Percentiles rank a stretch among this genome's conserved stretches.
Evolutionary conservation across 2,888 invertebrate species (phyloP).

Genomic region (Epinotia brunnichana): DNA sequence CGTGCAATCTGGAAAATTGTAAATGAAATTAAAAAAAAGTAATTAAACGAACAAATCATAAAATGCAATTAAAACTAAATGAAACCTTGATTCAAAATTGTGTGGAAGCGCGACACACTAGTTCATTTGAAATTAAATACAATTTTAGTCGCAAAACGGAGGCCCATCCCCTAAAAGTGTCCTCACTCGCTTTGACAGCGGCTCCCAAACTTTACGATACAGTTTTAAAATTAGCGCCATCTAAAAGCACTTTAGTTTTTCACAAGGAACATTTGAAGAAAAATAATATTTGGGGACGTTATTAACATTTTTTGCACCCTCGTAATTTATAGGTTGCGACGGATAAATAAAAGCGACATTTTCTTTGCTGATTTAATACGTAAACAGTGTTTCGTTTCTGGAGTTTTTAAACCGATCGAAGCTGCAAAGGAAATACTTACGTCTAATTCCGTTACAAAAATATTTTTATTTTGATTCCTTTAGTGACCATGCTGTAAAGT

Average conservation of each 20-base stretch:
- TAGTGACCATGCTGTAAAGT: no score
- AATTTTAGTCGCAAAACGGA: no score
- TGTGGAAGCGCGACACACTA: no score
- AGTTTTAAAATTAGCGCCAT: conserved; percentile 26
- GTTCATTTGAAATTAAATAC: no score
- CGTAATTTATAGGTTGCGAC: conserved; percentile 35
- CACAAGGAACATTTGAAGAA: conserved; percentile 23
- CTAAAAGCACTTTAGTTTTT: conserved; percentile 34
- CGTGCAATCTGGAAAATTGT: not conserved
- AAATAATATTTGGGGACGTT: conserved; percentile 36
- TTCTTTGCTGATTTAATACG: conserved; percentile 36
- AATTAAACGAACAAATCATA: not conserved
- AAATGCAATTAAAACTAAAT: not conserved
- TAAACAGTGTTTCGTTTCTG: conserved; percentile 18
- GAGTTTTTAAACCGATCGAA: not conserved
- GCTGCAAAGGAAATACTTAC: not conserved
- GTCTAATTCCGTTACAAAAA: not conserved
- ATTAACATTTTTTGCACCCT: conserved; percentile 34
- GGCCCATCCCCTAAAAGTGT: not conserved
- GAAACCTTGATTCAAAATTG: not conserved
- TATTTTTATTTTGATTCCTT: no score
- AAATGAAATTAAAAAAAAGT: not conserved
- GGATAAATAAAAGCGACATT: conserved; percentile 38
- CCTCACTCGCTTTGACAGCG: not conserved
- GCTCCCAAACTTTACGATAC: conserved; percentile 23